A percentile compares a stretch with the other conserved stretches of the same genome.
Conservation (phyloP, 2,888 invertebrate genomes). For the Phyllotreta striolata region DNA sequence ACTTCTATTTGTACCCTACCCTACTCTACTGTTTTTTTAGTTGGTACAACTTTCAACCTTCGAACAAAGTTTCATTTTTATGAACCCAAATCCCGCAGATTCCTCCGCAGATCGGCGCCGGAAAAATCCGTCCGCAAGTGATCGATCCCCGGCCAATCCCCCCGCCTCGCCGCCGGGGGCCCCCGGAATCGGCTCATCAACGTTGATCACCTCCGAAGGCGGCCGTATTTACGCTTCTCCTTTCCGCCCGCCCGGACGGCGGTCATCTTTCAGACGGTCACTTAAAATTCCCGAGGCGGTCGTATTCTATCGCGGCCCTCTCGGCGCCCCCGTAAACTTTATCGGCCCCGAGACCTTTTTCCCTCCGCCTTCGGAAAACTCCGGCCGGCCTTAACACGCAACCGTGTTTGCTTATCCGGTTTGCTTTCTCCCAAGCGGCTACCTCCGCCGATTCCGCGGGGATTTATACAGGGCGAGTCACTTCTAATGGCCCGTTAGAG, state of each 20-base stretch:
- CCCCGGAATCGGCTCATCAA: constrained; percentile 32
- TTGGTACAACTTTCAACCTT: too few species aligned
- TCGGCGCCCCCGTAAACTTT: constrained; percentile 48
- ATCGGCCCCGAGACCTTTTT: constrained; percentile 43
- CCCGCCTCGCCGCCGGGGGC: too few species aligned
- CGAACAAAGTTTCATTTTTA: too few species aligned
- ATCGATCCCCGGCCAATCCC: too few species aligned
- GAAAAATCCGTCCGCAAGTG: too few species aligned
- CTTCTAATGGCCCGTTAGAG: too few species aligned
- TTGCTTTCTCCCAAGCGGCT: constrained; percentile 48
- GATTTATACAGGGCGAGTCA: constrained; percentile 36
- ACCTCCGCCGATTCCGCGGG: constrained; percentile 31
- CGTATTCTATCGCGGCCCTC: constrained; percentile 53
- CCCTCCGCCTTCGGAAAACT: constrained; percentile 43
- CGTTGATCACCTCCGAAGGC: constrained; percentile 32
- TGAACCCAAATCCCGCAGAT: too few species aligned
- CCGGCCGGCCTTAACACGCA: constrained; percentile 21
- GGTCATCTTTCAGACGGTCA: constrained; percentile 50
- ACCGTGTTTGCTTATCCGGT: constrained; percentile 42
- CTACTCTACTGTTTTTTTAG: too few species aligned
- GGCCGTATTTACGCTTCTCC: constrained; percentile 31
- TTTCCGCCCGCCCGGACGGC: constrained; percentile 1
- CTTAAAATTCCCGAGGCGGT: constrained; percentile 53
- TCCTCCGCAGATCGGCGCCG: too few species aligned
- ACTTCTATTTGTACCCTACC: too few species aligned